A percentile compares a stretch with the other conserved stretches of the same genome.
These are phyloP conservation scores for Eulemur rufifrons DNA, from an alignment of 2,113 vertebrate species.

Conservation along the genomic window DNA sequence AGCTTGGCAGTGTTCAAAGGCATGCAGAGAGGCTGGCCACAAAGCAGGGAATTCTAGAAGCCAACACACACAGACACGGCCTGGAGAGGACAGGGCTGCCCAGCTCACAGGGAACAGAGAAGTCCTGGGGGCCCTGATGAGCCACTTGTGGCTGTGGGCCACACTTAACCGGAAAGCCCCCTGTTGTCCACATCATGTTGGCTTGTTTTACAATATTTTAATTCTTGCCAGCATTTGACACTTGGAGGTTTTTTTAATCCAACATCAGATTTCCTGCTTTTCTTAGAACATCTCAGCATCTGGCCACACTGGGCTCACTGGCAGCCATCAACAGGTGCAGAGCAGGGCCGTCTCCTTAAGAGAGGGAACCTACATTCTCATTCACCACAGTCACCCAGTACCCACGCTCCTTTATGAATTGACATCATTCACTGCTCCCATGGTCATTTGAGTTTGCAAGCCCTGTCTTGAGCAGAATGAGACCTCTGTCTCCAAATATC, in stretches of 20 bases:
- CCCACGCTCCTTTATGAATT: background rate
- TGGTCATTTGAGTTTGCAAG: background rate
- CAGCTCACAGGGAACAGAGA: background rate
- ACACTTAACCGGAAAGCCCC: background rate
- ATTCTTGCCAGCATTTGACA: background rate
- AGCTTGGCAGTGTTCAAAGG: background rate
- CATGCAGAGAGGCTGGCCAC: background rate
- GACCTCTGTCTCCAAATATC: background rate
- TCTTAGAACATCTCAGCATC: background rate
- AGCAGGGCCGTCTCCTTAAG: background rate
- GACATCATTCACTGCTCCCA: background rate
- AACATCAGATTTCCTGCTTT: background rate
- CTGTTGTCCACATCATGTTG: background rate
- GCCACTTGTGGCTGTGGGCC: background rate
- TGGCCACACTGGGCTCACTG: background rate
- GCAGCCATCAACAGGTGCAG: background rate
- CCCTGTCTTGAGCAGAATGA: background rate
- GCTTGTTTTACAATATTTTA: background rate
- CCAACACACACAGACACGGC: background rate
- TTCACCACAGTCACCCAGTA: background rate
- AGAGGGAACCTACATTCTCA: background rate
- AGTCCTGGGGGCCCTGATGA: background rate
- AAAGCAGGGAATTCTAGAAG: background rate
- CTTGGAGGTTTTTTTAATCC: background rate
- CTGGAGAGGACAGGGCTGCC: background rate